phyloP scores from a whole-genome alignment of 2,888 invertebrate genomes.

The Campopleginae sp. region DNA sequence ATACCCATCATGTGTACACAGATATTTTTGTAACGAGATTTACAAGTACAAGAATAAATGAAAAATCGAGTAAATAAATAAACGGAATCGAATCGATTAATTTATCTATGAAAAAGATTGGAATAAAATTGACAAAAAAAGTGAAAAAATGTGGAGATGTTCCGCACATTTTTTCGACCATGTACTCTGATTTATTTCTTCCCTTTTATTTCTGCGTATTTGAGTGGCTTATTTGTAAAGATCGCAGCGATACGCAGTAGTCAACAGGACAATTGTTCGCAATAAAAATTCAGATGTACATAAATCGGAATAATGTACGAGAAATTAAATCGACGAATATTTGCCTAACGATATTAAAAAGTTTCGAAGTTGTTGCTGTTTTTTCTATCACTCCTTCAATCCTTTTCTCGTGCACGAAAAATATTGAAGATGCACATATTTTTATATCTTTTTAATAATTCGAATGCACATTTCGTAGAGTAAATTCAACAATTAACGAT shows the following conservation, averaged over 20 bases:
- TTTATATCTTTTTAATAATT: not conserved
- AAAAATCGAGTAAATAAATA: not conserved
- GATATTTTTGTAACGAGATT: not conserved
- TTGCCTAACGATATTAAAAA: conserved; percentile 32
- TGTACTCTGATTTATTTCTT: conserved; percentile 32
- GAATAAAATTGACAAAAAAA: not conserved
- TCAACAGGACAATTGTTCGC: conserved; percentile 35
- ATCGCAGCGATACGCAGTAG: conserved; percentile 31
- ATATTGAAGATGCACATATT: conserved; percentile 24
- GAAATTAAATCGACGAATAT: conserved; percentile 42
- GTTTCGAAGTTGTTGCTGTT: conserved; percentile 19
- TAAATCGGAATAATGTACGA: conserved; percentile 26
- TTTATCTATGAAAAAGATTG: not conserved
- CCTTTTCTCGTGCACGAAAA: conserved; percentile 20
- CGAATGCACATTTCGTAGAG: conserved; percentile 49
- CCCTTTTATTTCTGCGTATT: conserved; percentile 48
- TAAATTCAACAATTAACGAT: conserved; percentile 51
- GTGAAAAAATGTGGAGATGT: not conserved
- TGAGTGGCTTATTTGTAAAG: conserved; percentile 33
- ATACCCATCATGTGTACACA: not conserved
- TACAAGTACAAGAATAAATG: not conserved
- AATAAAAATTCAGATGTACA: conserved; percentile 56
- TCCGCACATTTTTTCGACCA: not conserved
- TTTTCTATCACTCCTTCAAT: not conserved
- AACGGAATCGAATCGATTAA: not conserved